Conservation (phyloP, 2,888 invertebrate genomes). For the Microchrysa polita region DNA sequence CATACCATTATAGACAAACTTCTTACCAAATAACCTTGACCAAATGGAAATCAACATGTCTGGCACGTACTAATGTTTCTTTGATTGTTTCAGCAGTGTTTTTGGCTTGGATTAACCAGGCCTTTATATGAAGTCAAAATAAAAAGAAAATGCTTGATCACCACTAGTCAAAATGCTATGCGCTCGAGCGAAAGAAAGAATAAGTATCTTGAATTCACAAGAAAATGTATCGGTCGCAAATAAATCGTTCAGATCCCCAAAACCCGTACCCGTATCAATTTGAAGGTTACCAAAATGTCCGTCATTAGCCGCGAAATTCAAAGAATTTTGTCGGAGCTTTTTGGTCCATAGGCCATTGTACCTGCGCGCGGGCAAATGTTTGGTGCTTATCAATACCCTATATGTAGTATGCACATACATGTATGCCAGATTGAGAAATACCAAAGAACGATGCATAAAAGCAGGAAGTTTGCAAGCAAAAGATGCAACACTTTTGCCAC, state of each 20-base stretch:
- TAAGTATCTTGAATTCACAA: neutral
- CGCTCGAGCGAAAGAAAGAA: neutral
- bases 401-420: neutral
- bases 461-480: neutral
- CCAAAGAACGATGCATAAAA: neutral
- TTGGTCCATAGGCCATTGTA: neutral
- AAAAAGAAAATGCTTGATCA: too few relatives aligned
- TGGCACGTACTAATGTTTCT: constrained; percentile 22
- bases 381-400: too few relatives aligned
- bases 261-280: neutral
- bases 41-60: neutral
- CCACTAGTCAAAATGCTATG: neutral
- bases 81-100: neutral
- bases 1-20: too few relatives aligned
- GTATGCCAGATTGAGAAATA: neutral
- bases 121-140: too few relatives aligned
- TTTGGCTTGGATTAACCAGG: too few relatives aligned
- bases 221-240: neutral
- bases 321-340: constrained; percentile 19
- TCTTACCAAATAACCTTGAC: neutral
- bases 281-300: neutral
- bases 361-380: too few relatives aligned
- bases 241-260: constrained; percentile 2
- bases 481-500: neutral
- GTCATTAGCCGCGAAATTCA: neutral